Evolutionary conservation across 2,888 invertebrate genomes (phyloP).

Genomic region (Alviniconcha strummeri): DNA sequence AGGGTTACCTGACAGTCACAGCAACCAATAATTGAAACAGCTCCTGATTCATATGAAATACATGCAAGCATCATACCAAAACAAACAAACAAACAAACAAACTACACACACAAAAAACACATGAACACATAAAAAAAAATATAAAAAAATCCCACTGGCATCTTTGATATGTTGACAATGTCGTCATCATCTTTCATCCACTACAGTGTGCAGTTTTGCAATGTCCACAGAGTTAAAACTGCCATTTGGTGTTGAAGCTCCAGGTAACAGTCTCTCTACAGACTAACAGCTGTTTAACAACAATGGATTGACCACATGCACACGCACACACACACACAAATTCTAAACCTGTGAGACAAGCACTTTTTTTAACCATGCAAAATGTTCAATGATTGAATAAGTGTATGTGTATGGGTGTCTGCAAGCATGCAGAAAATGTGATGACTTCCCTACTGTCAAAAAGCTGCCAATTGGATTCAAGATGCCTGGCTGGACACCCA

Average conservation of each 20-base stretch:
- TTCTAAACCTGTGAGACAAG: not conserved
- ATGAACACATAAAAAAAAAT: not conserved
- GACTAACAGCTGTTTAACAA: not conserved
- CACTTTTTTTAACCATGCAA: not conserved
- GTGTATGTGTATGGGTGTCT: not conserved
- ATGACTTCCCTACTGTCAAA: not conserved
- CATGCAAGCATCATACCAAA: not conserved
- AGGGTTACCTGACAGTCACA: not conserved
- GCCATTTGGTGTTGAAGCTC: constrained; percentile 6
- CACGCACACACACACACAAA: not conserved
- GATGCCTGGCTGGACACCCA: not conserved
- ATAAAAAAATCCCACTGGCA: not conserved
- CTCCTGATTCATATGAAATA: not conserved
- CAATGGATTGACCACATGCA: not conserved
- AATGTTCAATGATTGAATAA: not conserved
- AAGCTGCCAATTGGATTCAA: constrained; percentile 21
- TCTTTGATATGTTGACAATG: constrained; percentile 13
- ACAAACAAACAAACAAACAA: not conserved
- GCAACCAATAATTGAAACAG: too few relatives aligned
- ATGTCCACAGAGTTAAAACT: not conserved
- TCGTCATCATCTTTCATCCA: constrained; percentile 2
- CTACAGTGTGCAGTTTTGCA: not conserved
- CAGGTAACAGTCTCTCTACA: not conserved
- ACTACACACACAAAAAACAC: not conserved
- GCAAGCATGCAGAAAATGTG: not conserved